Evolutionary conservation across 2,888 invertebrate genomes (phyloP), one percentile per base, ranked within the genome.

Genomic region (Parasteatoda lunata): DNA sequence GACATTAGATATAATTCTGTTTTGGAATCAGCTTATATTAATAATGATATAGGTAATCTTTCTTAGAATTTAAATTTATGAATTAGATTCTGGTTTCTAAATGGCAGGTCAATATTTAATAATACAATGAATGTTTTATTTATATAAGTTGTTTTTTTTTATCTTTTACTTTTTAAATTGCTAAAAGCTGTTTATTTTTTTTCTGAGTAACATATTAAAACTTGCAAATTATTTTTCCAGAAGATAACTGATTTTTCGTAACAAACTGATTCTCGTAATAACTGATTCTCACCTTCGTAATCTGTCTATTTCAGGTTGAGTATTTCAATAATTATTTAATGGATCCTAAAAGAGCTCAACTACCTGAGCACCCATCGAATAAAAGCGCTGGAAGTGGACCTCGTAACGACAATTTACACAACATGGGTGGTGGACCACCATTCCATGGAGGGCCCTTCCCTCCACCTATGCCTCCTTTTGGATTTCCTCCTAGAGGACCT

Each of bases 261-360:
- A n/a, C n/a, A n/a, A n/a, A n/a, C n/a, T n/a, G n/a, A n/a, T n/a
- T n/a, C n/a, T n/a, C n/a, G n/a, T n/a, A n/a, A n/a, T n/a, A n/a
- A n/a, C n/a, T n/a, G n/a, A n/a, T n/a, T n/a, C n/a, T n/a, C n/a
- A n/a, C n/a, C n/a, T n/a, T n/a, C n/a, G n/a, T n/a, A n/a, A n/a
- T n/a, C n/a, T 15, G n/a, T 88, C 15, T 70, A 6, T 89, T 90
- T n/a, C 89, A 94, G 94, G 94, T 98, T 83, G 95, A 97, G 90
- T 99, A 97, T 92, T 99, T 98, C 93, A 99, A 99, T 93, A 98
- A 98, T 92, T 99, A 98, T 93, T 91, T 95, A 90, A 94, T 95
- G 90, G 99, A 99, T 93, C 96, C 97, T 5, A 97, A 98, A 90
- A 94, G 99, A 72, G 99, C 99, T 8, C 96, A 97, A 92, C 94